Evolutionary conservation across 2,888 invertebrate species (phyloP), one percentile per base, ranked within the genome.

Genomic region (Crossocerus cetratus): DNA sequence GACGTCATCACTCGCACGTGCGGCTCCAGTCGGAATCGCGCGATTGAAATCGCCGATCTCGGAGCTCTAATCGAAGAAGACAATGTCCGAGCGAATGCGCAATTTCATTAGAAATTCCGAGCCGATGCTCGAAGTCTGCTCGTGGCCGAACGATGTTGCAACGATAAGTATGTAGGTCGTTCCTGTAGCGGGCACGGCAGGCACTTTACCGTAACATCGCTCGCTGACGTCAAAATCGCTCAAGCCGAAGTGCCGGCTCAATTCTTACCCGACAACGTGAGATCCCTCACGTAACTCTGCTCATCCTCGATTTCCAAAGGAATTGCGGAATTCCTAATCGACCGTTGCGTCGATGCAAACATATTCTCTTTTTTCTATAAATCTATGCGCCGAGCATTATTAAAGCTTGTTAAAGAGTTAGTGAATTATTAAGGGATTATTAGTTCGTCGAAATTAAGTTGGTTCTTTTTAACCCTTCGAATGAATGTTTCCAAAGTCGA

Each of bases 121-220:
- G 61, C 55, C 58, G 74, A 56, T 58, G 54, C 72, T 72, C 69
- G 64, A 65, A 8, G 32, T 32, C 32, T 32, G 56, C 21, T 22
- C 56, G 44, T 44, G 60, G 67, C 8, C 57, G 14, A 22, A 45
- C 42, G 32, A 55, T 72, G 69, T 76, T 55, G 68, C 70, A 73
- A 75, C 55, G n/a, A 23, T 69, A 82, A 32, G 32, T n/a, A n/a
- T 80, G 83, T 85, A 74, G 84, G 86, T 65, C 85, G 66, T 65
- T 53, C 56, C 54, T 32, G 65, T 71, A 75, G 69, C 60, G 71
- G 62, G 67, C 58, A 61, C 42, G 59, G 45, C 63, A 49, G 58
- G 63, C 60, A 73, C 75, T 84, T 81, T 83, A 83, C 83, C 82
- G 80, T 81, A 84, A 82, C 70, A 20, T 44, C 53, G 42, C n/a